Evolutionary conservation across 2,888 invertebrate species (phyloP).

Genomic region (Gymnoscelis rufifasciata): DNA sequence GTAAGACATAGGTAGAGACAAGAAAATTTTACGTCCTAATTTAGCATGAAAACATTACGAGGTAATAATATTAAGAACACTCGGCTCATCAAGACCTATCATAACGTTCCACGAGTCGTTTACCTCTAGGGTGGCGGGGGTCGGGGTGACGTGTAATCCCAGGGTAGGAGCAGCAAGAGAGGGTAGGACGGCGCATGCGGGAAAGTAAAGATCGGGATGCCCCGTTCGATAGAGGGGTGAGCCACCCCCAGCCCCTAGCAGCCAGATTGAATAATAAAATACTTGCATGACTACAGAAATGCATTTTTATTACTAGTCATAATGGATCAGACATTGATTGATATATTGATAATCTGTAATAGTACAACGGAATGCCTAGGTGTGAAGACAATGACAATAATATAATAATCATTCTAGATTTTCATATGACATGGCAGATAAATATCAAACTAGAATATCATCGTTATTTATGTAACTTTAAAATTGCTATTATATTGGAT

Average conservation of each 20-base stretch:
- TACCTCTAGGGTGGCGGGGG: conserved; percentile 47
- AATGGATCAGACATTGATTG: too few species aligned
- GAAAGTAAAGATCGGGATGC: conserved; percentile 39
- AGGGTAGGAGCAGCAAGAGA: conserved; percentile 35
- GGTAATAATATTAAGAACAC: conserved; percentile 18
- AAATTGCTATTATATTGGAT: too few species aligned
- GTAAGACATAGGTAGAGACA: too few species aligned
- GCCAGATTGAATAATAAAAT: conserved; percentile 23
- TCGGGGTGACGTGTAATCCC: conserved; percentile 54
- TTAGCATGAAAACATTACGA: background rate
- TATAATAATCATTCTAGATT: too few species aligned
- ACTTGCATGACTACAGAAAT: conserved; percentile 19
- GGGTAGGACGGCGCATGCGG: conserved; percentile 45
- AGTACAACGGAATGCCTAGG: too few species aligned
- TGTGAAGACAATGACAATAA: too few species aligned
- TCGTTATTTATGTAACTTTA: too few species aligned
- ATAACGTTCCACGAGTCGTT: conserved; percentile 65
- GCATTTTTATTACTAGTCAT: background rate
- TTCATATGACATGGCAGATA: too few species aligned
- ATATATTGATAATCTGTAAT: too few species aligned
- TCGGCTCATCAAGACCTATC: conserved; percentile 56
- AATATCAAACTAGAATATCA: too few species aligned
- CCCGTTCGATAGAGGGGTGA: conserved; percentile 36
- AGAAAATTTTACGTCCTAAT: too few species aligned
- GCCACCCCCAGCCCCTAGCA: conserved; percentile 16